phyloP scores from a whole-genome alignment of 2,113 vertebrate genomes.

The Burhinus bistriatus region DNA sequence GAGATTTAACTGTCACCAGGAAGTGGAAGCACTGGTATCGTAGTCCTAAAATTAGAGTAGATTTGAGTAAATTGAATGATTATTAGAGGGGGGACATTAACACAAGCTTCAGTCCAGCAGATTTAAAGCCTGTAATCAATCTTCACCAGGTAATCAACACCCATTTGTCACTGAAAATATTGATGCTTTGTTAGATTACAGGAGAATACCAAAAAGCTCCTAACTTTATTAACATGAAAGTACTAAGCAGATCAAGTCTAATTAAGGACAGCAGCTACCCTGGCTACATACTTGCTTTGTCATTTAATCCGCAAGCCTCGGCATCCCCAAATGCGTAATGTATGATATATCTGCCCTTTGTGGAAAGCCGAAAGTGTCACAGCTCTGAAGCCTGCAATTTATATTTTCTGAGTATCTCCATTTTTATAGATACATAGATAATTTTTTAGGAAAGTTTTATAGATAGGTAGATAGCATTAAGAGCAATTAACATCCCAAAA shows the following conservation, averaged over 20 bases:
- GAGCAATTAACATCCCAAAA: constrained; percentile 29
- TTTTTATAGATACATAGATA: background rate
- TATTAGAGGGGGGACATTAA: constrained; percentile 22
- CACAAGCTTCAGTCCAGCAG: background rate
- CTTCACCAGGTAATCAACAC: constrained; percentile 45
- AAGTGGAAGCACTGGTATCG: constrained; percentile 15
- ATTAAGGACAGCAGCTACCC: constrained; percentile 37
- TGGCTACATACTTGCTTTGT: background rate
- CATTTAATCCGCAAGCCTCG: background rate
- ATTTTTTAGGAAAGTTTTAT: background rate
- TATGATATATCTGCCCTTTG: background rate
- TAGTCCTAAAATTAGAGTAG: constrained; percentile 59
- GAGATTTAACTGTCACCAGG: constrained; percentile 55
- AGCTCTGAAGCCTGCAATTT: background rate
- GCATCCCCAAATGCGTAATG: background rate
- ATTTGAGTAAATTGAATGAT: constrained; percentile 63
- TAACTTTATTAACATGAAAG: constrained; percentile 41
- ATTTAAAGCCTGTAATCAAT: constrained; percentile 34
- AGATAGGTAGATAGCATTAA: background rate
- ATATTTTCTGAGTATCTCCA: background rate
- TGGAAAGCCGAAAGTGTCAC: background rate
- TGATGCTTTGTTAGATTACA: constrained; percentile 41
- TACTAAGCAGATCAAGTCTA: constrained; percentile 8
- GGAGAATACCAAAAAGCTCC: constrained; percentile 8
- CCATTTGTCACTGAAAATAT: constrained; percentile 55